phyloP scores from a whole-genome alignment of 2,113 vertebrate species.

The Cygnus atratus region DNA sequence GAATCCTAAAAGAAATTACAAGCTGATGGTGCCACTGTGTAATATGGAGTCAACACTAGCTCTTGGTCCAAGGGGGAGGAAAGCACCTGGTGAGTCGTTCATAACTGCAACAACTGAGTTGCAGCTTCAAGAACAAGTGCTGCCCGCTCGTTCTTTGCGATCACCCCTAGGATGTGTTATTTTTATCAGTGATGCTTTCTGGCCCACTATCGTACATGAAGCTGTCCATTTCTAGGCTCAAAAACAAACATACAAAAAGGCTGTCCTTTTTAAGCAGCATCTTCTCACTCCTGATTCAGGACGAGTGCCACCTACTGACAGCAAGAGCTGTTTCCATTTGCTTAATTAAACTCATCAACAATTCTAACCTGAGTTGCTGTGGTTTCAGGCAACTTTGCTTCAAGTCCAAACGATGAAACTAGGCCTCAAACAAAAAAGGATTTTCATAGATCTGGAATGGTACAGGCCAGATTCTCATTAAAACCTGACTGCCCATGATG shows the following conservation, averaged over 20 bases:
- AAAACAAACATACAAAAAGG: too few relatives aligned
- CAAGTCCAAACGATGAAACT: background rate
- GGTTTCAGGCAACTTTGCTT: background rate
- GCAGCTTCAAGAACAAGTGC: background rate
- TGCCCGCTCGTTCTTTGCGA: background rate
- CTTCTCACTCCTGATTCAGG: background rate
- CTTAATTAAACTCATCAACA: background rate
- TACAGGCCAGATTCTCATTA: background rate
- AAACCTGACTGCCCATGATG: background rate
- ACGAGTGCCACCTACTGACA: background rate
- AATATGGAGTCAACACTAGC: background rate
- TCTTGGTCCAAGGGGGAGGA: rapidly evolving
- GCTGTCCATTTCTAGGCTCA: background rate
- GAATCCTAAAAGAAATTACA: background rate
- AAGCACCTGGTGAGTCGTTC: background rate
- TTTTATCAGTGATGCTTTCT: background rate
- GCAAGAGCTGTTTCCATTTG: background rate
- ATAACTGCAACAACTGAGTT: background rate
- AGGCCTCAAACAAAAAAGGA: background rate
- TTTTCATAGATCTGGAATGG: background rate
- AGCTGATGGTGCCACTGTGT: rapidly evolving
- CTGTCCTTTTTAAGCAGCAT: background rate
- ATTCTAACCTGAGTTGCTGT: background rate
- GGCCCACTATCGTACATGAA: background rate
- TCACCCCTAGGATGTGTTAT: background rate